Percentiles rank a stretch among this genome's conserved stretches.
Evolutionary conservation across 2,113 vertebrate species (phyloP).

Genomic region (Leiothrix lutea): DNA sequence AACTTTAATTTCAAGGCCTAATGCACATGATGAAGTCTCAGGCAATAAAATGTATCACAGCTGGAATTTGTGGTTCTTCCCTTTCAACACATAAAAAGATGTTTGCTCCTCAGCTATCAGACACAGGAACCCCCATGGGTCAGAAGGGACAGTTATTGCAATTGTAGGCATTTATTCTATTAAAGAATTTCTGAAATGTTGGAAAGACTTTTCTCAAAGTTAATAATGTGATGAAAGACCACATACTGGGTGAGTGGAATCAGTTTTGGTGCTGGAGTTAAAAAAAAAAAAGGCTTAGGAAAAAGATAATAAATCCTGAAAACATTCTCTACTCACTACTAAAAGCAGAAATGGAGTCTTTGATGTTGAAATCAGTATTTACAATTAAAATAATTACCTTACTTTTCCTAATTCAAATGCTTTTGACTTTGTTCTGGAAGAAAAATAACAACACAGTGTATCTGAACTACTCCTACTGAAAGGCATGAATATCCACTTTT

Average conservation of each 20-base stretch:
- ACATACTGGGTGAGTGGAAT: background rate
- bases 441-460: background rate
- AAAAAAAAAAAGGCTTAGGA: background rate
- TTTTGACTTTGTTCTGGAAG: background rate
- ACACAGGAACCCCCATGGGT: background rate
- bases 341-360: background rate
- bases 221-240: background rate
- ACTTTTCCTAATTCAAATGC: background rate
- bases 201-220: conserved; percentile 16
- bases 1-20: conserved; percentile 49
- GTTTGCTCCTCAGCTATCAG: background rate
- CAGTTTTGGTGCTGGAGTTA: background rate
- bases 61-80: background rate
- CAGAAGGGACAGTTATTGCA: background rate
- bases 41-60: background rate
- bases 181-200: background rate
- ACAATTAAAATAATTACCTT: conserved; percentile 12
- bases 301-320: background rate
- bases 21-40: background rate
- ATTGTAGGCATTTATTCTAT: background rate
- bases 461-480: background rate
- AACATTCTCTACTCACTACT: background rate
- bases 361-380: conserved; percentile 10
- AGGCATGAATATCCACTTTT: background rate
- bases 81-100: background rate